Evolutionary conservation across 2,888 invertebrate genomes (phyloP).

Genomic region (Oxycera nigricornis): DNA sequence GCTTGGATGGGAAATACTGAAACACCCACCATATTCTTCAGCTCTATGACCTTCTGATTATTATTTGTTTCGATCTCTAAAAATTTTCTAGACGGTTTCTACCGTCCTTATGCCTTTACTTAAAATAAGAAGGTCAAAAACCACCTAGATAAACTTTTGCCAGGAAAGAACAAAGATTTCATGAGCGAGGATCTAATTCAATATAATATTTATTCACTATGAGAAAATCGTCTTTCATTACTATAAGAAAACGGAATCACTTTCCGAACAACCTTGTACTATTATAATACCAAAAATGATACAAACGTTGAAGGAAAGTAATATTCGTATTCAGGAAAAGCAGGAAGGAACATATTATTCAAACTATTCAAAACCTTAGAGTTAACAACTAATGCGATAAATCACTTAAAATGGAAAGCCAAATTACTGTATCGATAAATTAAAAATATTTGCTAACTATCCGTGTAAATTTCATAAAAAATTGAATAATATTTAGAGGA

Average conservation of each 20-base stretch:
- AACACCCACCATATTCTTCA: neutral
- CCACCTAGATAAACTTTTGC: neutral
- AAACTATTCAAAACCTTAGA: no score
- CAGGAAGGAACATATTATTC: no score
- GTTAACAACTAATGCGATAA: no score
- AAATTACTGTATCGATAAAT: no score
- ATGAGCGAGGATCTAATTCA: neutral
- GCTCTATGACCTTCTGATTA: neutral
- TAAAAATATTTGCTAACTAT: no score
- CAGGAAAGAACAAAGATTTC: neutral
- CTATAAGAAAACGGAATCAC: neutral
- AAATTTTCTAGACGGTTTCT: neutral
- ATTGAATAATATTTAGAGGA: no score
- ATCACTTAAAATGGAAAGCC: no score
- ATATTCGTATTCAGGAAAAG: no score
- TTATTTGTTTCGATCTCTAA: neutral
- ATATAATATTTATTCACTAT: neutral
- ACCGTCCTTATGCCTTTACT: neutral
- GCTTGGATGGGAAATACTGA: neutral
- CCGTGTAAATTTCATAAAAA: no score
- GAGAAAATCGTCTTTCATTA: neutral
- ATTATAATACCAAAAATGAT: no score
- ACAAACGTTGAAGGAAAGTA: no score
- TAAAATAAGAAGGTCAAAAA: neutral
- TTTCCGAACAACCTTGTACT: no score